Evolutionary conservation across 1,140 invertebrate species (phyloP), one percentile per base, ranked within the genome.

Genomic region (Glossosoma conforme): DNA sequence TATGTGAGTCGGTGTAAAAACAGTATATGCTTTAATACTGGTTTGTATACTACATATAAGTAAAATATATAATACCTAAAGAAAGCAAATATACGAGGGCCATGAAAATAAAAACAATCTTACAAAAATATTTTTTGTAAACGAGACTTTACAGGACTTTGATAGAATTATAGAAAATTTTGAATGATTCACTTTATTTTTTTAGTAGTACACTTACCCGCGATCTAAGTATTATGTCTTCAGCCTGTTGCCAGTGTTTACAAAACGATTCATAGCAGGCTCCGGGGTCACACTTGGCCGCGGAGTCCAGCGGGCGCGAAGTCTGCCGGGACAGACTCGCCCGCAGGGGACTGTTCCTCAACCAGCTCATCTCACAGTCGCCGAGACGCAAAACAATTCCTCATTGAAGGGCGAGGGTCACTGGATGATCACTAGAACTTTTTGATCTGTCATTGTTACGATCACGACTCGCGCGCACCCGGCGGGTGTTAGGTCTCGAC

Each of bases 161-260:
- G n/a, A n/a, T n/a, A n/a, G n/a, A n/a, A n/a, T n/a, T n/a, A n/a
- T n/a, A n/a, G n/a, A n/a, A n/a, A n/a, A n/a, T n/a, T n/a, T n/a
- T n/a, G n/a, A n/a, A n/a, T n/a, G n/a, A n/a, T n/a, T n/a, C n/a
- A n/a, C n/a, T n/a, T n/a, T n/a, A n/a, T n/a, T n/a, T n/a, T n/a
- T n/a, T n/a, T n/a, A n/a, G n/a, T n/a, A n/a, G n/a, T n/a, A n/a
- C n/a, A 44, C 62, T 69, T 64, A 82, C 80, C 69, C 78, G 73
- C 41, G 81, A 84, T 50, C 82, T 78, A 44, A 78, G 69, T 54
- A 94, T 93, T 43, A 96, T 91, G 58, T 87, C 86, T 58, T 84
- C 71, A 8, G 88, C 89, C 65, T 96, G 91, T 63, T 92, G 86
- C 92, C 93, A 98, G 67, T 97, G 93, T 68, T 90, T 91, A 60